Percentiles rank a stretch among this genome's conserved stretches.
phyloP scores from a whole-genome alignment of 2,113 vertebrate genomes.

The Opisthocomus hoazin region DNA sequence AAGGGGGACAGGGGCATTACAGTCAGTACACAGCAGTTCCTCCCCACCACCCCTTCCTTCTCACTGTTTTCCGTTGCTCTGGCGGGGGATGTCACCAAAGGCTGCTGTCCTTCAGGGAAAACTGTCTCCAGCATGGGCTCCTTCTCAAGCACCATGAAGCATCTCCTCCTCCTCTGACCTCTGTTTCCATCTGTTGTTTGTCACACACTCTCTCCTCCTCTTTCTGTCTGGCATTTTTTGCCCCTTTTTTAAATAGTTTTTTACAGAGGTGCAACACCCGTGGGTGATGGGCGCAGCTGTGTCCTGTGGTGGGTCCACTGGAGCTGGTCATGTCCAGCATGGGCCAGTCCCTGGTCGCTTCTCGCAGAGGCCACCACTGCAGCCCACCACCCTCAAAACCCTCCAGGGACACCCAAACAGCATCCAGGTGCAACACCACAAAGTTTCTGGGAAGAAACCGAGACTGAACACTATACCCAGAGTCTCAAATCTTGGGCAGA shows the following conservation, averaged over 20 bases:
- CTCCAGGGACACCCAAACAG: neutral
- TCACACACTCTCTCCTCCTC: neutral
- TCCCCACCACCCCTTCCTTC: neutral
- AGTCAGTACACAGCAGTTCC: neutral
- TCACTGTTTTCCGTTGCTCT: neutral
- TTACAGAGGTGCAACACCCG: rapidly evolving
- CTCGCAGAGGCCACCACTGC: neutral
- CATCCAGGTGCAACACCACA: neutral
- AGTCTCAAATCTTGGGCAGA: neutral
- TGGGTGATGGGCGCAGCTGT: neutral
- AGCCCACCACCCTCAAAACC: neutral
- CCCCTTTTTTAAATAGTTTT: rapidly evolving
- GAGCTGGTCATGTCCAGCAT: neutral
- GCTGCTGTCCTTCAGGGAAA: neutral
- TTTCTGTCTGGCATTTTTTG: neutral
- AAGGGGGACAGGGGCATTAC: rapidly evolving
- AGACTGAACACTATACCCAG: neutral
- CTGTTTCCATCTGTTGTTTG: neutral
- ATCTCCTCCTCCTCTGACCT: neutral
- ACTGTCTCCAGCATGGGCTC: neutral
- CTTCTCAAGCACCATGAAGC: neutral
- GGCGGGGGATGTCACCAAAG: neutral
- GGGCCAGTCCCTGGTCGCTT: neutral
- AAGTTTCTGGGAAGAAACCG: neutral
- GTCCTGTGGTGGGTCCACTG: neutral